Conservation (phyloP, 1,140 invertebrate species). For the Lordiphosa stackelbergi region DNA sequence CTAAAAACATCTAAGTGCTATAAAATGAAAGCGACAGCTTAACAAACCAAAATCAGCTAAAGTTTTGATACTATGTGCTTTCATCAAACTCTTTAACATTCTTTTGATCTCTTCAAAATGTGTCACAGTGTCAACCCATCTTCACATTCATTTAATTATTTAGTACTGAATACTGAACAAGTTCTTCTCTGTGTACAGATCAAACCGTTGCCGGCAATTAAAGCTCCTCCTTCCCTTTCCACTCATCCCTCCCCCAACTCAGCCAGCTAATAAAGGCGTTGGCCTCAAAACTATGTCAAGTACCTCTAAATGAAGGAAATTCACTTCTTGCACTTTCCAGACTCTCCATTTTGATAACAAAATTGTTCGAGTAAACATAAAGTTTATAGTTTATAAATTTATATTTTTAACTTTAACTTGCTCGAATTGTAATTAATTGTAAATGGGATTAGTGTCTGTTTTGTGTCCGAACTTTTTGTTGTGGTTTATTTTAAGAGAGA, state of each 20-base stretch:
- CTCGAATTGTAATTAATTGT: slow-evolving; percentile 12
- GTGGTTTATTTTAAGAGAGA: slow-evolving; percentile 21
- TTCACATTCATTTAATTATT: no score
- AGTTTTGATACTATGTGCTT: no score
- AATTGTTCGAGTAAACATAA: no score
- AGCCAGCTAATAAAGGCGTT: slow-evolving; percentile 1
- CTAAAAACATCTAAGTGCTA: no score
- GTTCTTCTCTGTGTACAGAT: slow-evolving; percentile 7
- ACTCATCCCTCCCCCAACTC: background rate
- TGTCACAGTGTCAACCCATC: no score
- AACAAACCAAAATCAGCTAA: no score
- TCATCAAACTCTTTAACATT: no score
- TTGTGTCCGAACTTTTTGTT: slow-evolving; percentile 7
- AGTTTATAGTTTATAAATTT: slow-evolving; percentile 1
- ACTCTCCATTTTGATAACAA: background rate
- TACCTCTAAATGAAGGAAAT: background rate
- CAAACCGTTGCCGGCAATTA: slow-evolving; percentile 38
- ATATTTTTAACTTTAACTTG: slow-evolving; percentile 7
- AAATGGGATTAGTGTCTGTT: slow-evolving; percentile 1
- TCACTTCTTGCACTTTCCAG: background rate
- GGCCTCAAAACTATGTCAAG: slow-evolving; percentile 32
- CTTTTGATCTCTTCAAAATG: no score
- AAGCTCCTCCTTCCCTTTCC: background rate
- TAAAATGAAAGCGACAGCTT: no score
- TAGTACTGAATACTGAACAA: no score